Percentiles rank a stretch among this genome's conserved stretches.
These are phyloP conservation scores for Scrobipalpa atriplicella DNA, from an alignment of 2,888 invertebrate genomes.

Conservation along the genomic window DNA sequence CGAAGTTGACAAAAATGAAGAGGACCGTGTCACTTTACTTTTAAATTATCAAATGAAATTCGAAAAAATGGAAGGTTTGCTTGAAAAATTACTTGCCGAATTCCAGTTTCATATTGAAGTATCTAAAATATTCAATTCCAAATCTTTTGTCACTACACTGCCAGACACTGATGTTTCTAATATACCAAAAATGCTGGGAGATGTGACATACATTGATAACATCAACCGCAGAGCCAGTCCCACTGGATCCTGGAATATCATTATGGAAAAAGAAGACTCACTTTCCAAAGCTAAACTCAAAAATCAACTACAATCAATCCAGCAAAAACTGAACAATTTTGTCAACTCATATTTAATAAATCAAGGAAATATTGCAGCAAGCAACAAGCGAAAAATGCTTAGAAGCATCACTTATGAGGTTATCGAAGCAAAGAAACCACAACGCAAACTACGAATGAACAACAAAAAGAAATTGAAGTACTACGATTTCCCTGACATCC, in stretches of 20 bases:
- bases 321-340: conserved; percentile 60
- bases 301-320: conserved; percentile 61
- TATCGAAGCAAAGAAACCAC: conserved; percentile 44
- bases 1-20: conserved; percentile 66
- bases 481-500: conserved; percentile 69
- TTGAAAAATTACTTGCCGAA: conserved; percentile 64
- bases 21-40: conserved; percentile 58
- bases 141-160: conserved; percentile 51
- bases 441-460: conserved; percentile 46
- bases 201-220: conserved; percentile 49
- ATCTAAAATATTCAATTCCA: conserved; percentile 64
- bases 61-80: conserved; percentile 59
- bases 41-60: conserved; percentile 63
- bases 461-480: conserved; percentile 66
- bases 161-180: conserved; percentile 49
- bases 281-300: conserved; percentile 58
- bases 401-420: conserved; percentile 46
- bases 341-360: conserved; percentile 49
- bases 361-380: conserved; percentile 32
- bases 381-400: conserved; percentile 31
- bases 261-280: conserved; percentile 64
- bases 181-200: conserved; percentile 47
- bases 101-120: conserved; percentile 75
- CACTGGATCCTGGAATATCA: conserved; percentile 62
- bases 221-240: conserved; percentile 51